phyloP scores from a whole-genome alignment of 1,140 invertebrate genomes.

The Musca domestica region DNA sequence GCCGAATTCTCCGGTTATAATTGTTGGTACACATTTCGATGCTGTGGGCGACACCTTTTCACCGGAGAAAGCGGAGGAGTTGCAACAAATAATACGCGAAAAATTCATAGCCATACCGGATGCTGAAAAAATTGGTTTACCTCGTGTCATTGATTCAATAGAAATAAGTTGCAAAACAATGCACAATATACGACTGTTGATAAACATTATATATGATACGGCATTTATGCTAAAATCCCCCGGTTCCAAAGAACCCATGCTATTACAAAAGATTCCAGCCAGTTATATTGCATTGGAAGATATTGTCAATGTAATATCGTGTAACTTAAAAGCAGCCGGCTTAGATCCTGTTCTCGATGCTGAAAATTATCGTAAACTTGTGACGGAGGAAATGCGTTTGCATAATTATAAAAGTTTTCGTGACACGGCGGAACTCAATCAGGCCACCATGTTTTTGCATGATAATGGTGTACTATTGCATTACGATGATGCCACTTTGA shows the following conservation, averaged over 20 bases:
- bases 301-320: slow-evolving; percentile 77
- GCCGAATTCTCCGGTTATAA: slow-evolving; percentile 90
- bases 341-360: slow-evolving; percentile 86
- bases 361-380: slow-evolving; percentile 76
- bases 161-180: slow-evolving; percentile 78
- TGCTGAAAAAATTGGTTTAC: slow-evolving; percentile 93
- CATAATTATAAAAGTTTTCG: slow-evolving; percentile 59
- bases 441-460: slow-evolving; percentile 94
- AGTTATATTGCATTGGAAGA: slow-evolving; percentile 94
- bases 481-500: slow-evolving; percentile 94
- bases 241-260: slow-evolving; percentile 83
- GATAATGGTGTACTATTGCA: slow-evolving; percentile 97
- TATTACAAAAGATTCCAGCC: slow-evolving; percentile 94
- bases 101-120: slow-evolving; percentile 91
- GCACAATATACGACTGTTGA: slow-evolving; percentile 88
- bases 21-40: slow-evolving; percentile 94
- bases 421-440: slow-evolving; percentile 87
- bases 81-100: slow-evolving; percentile 86
- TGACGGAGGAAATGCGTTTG: slow-evolving; percentile 68
- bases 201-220: slow-evolving; percentile 91
- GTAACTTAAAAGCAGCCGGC: slow-evolving; percentile 64
- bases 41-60: slow-evolving; percentile 72
- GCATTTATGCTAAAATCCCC: slow-evolving; percentile 88
- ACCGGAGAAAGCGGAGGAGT: slow-evolving; percentile 70
- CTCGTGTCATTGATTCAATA: slow-evolving; percentile 88